Percentiles rank a stretch among this genome's conserved stretches.
These are phyloP conservation scores for Linyphia triangularis DNA, from an alignment of 2,888 invertebrate species.

Conservation along the genomic window DNA sequence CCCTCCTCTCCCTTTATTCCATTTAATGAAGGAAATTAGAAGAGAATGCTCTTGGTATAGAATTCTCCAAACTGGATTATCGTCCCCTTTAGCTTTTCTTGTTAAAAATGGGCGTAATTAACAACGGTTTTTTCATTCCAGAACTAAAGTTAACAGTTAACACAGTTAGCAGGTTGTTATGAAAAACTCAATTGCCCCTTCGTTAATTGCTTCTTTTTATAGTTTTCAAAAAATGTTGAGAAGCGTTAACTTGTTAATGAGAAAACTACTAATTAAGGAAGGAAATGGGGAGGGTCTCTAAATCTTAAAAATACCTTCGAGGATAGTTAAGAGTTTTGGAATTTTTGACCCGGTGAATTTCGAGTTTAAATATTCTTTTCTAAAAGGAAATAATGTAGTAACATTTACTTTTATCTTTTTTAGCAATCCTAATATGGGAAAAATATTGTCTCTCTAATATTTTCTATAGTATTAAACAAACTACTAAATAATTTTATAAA, in stretches of 20 bases:
- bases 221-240: slow-evolving; percentile 16
- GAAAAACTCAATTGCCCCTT: slow-evolving; percentile 49
- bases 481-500: no score
- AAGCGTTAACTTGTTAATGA: slow-evolving; percentile 46
- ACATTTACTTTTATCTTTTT: no score
- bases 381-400: no score
- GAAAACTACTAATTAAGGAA: slow-evolving; percentile 44
- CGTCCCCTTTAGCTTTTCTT: slow-evolving; percentile 24
- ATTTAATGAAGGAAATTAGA: slow-evolving; percentile 20
- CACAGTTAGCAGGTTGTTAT: neutral
- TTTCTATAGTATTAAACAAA: no score
- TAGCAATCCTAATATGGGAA: no score
- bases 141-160: neutral
- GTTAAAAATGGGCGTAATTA: slow-evolving; percentile 34
- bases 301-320: slow-evolving; percentile 17
- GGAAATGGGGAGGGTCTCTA: slow-evolving; percentile 11
- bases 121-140: neutral
- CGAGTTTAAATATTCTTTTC: no score
- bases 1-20: neutral
- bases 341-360: slow-evolving; percentile 9
- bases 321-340: neutral
- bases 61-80: slow-evolving; percentile 26
- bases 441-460: no score
- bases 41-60: slow-evolving; percentile 5
- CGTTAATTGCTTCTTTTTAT: slow-evolving; percentile 40